Evolutionary conservation across 1,140 invertebrate genomes (phyloP), one percentile per base, ranked within the genome.

Genomic region (Copidosoma floridanum): DNA sequence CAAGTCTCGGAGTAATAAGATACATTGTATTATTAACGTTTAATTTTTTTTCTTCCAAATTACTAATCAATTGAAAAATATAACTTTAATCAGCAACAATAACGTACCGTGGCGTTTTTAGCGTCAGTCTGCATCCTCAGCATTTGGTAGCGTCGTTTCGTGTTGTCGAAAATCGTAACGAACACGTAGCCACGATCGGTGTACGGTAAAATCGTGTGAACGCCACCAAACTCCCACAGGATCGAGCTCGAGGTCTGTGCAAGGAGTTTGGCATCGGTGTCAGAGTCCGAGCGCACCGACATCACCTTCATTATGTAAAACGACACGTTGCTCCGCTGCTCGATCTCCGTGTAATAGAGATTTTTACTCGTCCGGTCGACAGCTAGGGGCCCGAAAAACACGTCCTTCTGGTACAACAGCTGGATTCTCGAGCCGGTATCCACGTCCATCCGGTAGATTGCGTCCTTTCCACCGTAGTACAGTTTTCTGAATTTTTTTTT

Each of bases 321-420:
- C 1, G 57, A 38, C 0, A 59, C 29, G 16, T 37, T 41, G 1
- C 40, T 29, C 1, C 50, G 26, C 1, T 18, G 27, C n/a, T 59
- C 57, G 14, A 59, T 53, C 12, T 59, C 57, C n/a, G 57, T 52
- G 26, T 53, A 59, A 5, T 52, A 59, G 7, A 59, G 48, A 27
- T 59, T 59, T n/a, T 59, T 53, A 2, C 38, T 51, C 1, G 46
- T 23, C 57, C 57, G 53, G 12, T 59, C 57, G 18, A 59, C 6
- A 1, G 41, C 29, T 10, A 59, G 18, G 2, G 57, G 57, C 1
- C 57, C 57, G 16, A 32, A 59, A 14, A 59, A 59, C 16, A 59
- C 50, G 1, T 23, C 29, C 5, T 18, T 23, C 11, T 59, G 57
- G 35, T 46, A 38, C 20, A 59, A 40, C 1, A 59, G 2, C 7